Evolutionary conservation across 2,797 vertebrate species (phyloP).

Genomic region (Thalassophryne amazonica): DNA sequence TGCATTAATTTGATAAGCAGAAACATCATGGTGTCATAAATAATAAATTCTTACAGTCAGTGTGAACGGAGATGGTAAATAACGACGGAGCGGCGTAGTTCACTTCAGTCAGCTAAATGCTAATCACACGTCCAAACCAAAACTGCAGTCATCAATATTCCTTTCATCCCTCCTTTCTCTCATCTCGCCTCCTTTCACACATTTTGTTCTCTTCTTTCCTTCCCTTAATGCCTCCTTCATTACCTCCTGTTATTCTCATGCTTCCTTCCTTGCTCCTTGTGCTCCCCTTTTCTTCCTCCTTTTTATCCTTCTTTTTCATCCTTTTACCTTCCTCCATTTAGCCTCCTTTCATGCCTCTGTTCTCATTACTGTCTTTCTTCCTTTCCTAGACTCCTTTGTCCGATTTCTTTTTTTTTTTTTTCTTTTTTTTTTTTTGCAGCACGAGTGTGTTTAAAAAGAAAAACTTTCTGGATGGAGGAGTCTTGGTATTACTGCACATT

Average conservation of each 20-base stretch:
- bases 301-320: not conserved
- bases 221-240: not conserved
- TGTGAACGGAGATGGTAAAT: constrained; percentile 4
- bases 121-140: constrained; percentile 51
- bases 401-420: not conserved
- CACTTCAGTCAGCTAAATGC: constrained; percentile 55
- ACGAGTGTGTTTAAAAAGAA: too few relatives aligned
- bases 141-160: constrained; percentile 51
- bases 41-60: too few relatives aligned
- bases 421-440: too few relatives aligned
- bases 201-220: not conserved
- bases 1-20: not conserved
- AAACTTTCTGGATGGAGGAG: too few relatives aligned
- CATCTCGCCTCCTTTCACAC: not conserved
- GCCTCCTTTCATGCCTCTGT: not conserved
- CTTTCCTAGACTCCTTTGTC: not conserved
- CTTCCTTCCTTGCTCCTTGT: not conserved
- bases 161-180: constrained; percentile 11
- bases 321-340: not conserved
- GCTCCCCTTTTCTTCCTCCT: not conserved
- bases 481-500: not conserved
- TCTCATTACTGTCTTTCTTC: not conserved
- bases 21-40: too few relatives aligned
- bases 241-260: not conserved
- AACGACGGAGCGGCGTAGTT: constrained; percentile 44